phyloP scores from a whole-genome alignment of 2,797 vertebrate species.

The Pachyuromys duprasi region DNA sequence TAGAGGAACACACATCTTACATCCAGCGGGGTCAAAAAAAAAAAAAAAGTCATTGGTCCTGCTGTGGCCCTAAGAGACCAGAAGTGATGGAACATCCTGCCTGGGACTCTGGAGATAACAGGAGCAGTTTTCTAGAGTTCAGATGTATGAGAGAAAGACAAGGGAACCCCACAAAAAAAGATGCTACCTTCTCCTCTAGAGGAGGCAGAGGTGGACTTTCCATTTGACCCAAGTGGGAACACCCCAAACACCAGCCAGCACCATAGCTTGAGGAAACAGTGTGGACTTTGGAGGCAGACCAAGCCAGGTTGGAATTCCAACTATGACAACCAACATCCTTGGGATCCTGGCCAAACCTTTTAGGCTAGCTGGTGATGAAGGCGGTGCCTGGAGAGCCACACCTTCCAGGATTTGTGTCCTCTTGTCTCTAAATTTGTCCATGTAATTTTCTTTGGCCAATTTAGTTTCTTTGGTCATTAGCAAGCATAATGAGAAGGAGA shows the following conservation, averaged over 20 bases:
- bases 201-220: not conserved
- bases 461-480: not conserved
- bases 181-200: not conserved
- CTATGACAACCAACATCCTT: not conserved
- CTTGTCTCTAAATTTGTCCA: not conserved
- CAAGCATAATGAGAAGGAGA: not conserved
- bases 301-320: not conserved
- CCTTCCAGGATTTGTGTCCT: not conserved
- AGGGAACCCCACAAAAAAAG: not conserved
- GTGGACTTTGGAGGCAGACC: not conserved
- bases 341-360: not conserved
- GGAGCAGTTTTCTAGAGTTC: not conserved
- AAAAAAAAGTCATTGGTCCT: not conserved
- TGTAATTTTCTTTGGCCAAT: constrained; percentile 11
- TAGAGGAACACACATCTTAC: not conserved
- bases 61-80: not conserved
- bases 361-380: not conserved
- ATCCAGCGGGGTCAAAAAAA: not conserved
- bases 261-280: not conserved
- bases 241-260: not conserved
- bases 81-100: not conserved
- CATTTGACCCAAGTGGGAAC: not conserved
- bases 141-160: not conserved
- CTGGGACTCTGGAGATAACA: not conserved
- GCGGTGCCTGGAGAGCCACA: not conserved